Percentiles rank a stretch among this genome's conserved stretches.
phyloP scores from a whole-genome alignment of 2,888 invertebrate species.

The Baronia brevicornis region DNA sequence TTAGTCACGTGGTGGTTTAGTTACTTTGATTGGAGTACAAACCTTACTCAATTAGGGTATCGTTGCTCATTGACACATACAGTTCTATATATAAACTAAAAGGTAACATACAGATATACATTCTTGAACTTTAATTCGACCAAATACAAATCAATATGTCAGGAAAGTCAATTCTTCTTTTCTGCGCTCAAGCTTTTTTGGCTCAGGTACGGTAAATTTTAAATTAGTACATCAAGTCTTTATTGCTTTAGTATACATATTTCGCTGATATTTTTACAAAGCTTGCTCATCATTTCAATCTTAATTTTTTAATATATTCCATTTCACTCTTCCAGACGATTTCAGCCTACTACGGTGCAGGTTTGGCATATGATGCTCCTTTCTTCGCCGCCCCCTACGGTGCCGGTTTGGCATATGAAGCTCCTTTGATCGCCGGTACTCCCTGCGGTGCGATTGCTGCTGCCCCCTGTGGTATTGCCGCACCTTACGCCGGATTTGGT shows the following conservation, averaged over 20 bases:
- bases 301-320: background rate
- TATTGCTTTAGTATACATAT: too few relatives aligned
- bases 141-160: slow-evolving; percentile 27
- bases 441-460: slow-evolving; percentile 8
- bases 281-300: too few relatives aligned
- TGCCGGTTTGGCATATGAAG: slow-evolving; percentile 1
- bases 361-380: slow-evolving; percentile 6
- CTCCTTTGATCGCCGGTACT: background rate
- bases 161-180: slow-evolving; percentile 25
- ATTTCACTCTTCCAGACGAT: background rate
- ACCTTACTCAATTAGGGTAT: too few relatives aligned
- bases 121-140: slow-evolving; percentile 4
- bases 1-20: too few relatives aligned
- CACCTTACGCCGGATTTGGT: slow-evolving; percentile 8
- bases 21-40: too few relatives aligned
- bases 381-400: slow-evolving; percentile 12
- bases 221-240: background rate
- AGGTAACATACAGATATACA: background rate
- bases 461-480: too few relatives aligned
- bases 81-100: slow-evolving; percentile 1
- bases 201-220: slow-evolving; percentile 28
- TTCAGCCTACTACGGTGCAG: slow-evolving; percentile 9
- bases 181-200: slow-evolving; percentile 32
- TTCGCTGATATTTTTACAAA: too few relatives aligned
- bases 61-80: too few relatives aligned